These are phyloP conservation scores for Amblyjoppa proteus DNA, from an alignment of 2,888 invertebrate genomes.

Conservation along the genomic window DNA sequence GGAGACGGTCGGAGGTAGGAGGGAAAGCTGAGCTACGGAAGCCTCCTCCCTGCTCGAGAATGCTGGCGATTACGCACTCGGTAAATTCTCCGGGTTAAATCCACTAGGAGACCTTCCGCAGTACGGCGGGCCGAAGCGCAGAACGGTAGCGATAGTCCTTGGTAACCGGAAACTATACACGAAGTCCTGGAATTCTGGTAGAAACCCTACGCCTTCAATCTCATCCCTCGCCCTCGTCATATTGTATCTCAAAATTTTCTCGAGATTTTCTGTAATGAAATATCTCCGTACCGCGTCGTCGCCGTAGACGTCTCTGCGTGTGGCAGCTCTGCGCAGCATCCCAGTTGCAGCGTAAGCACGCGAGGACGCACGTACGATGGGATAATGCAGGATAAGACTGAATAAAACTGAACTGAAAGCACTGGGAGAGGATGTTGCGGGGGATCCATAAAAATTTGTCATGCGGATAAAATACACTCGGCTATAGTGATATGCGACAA, in stretches of 20 bases:
- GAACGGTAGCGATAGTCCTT: slow-evolving; percentile 32
- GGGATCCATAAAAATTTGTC: slow-evolving; percentile 65
- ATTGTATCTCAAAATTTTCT: slow-evolving; percentile 47
- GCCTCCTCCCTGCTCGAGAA: slow-evolving; percentile 63
- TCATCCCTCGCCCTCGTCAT: slow-evolving; percentile 26
- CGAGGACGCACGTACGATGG: slow-evolving; percentile 29
- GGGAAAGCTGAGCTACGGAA: slow-evolving; percentile 47
- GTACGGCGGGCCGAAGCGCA: slow-evolving; percentile 32
- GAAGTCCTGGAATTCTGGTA: slow-evolving; percentile 59
- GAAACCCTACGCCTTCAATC: slow-evolving; percentile 27
- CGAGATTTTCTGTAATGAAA: slow-evolving; percentile 59
- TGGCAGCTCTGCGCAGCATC: background rate
- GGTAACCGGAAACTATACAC: slow-evolving; percentile 59
- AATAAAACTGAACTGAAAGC: slow-evolving; percentile 38
- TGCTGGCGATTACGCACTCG: slow-evolving; percentile 68
- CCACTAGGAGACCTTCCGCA: slow-evolving; percentile 57
- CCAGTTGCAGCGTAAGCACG: slow-evolving; percentile 21
- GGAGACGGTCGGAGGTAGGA: slow-evolving; percentile 18
- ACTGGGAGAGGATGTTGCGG: slow-evolving; percentile 33
- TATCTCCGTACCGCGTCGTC: slow-evolving; percentile 13
- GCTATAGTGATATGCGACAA: slow-evolving; percentile 20
- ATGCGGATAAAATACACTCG: slow-evolving; percentile 63
- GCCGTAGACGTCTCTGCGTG: slow-evolving; percentile 7
- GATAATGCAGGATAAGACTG: slow-evolving; percentile 56
- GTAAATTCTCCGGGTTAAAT: slow-evolving; percentile 68